These are phyloP conservation scores for Sula dactylatra DNA, from an alignment of 2,113 vertebrate species.

Conservation along the genomic window DNA sequence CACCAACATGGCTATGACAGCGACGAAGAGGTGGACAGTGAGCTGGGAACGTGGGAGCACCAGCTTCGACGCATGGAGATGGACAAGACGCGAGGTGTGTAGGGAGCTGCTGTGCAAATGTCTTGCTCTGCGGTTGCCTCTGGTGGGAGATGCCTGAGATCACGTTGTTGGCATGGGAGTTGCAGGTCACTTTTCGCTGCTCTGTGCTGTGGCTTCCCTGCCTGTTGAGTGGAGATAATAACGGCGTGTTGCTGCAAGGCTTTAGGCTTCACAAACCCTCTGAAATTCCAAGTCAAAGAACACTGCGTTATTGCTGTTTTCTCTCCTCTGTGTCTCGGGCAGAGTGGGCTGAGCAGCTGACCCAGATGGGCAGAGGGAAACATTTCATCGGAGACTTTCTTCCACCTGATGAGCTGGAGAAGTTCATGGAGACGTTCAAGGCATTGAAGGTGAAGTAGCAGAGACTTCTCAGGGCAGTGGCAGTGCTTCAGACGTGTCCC, in stretches of 20 bases:
- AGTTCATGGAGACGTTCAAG: conserved; percentile 99
- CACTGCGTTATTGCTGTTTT: neutral
- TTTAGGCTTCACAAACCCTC: neutral
- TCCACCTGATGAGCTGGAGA: conserved; percentile 94
- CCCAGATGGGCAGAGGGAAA: conserved; percentile 96
- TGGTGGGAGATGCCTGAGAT: neutral
- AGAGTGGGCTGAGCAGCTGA: conserved; percentile 98
- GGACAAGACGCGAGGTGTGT: conserved; percentile 91
- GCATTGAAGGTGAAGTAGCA: conserved; percentile 85
- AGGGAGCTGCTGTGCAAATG: accelerated
- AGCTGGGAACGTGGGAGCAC: conserved; percentile 94
- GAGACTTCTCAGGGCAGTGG: neutral
- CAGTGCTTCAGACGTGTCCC: neutral
- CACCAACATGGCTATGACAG: conserved; percentile 97
- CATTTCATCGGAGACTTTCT: conserved; percentile 98
- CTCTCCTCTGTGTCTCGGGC: neutral
- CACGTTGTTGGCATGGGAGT: neutral
- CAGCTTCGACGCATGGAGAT: conserved; percentile 95
- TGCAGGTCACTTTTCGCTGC: neutral
- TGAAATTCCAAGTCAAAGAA: neutral
- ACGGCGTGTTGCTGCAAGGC: neutral
- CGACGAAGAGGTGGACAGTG: conserved; percentile 90
- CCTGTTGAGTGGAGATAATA: neutral
- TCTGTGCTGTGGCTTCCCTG: neutral
- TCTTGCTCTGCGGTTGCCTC: neutral